Evolutionary conservation across 2,113 vertebrate genomes (phyloP).

Genomic region (Chroicocephalus ridibundus): DNA sequence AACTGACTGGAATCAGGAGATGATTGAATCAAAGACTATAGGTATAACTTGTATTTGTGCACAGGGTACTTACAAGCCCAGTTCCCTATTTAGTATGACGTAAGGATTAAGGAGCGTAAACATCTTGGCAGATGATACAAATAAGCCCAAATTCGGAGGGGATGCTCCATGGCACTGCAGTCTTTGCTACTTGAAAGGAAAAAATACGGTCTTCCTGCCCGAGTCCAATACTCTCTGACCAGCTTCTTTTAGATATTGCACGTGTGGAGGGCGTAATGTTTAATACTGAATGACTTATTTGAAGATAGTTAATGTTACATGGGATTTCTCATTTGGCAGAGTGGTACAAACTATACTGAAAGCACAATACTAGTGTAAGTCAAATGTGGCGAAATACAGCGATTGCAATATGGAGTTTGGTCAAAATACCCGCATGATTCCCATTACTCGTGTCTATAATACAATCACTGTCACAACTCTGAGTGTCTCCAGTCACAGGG

Average conservation of each 20-base stretch:
- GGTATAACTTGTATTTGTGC: neutral
- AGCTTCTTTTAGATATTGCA: neutral
- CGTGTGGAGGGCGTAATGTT: accelerated
- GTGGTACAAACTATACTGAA: neutral
- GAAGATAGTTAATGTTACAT: neutral
- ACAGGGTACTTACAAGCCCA: neutral
- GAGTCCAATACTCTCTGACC: neutral
- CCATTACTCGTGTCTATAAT: neutral
- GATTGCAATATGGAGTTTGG: neutral
- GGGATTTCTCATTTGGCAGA: neutral
- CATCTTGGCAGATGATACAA: neutral
- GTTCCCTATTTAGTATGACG: neutral
- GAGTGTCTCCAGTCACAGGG: neutral
- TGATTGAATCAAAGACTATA: neutral
- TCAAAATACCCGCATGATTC: neutral
- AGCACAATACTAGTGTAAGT: neutral
- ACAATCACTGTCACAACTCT: neutral
- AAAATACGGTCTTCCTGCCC: neutral
- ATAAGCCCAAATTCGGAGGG: neutral
- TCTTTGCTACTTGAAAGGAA: neutral
- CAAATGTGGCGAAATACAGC: neutral
- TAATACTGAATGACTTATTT: neutral
- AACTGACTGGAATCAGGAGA: neutral
- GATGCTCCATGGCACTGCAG: neutral
- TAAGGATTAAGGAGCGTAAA: neutral